Percentiles rank a stretch among this genome's conserved stretches.
Conservation (phyloP, 2,888 invertebrate species). For the Pseudoips prasinana region DNA sequence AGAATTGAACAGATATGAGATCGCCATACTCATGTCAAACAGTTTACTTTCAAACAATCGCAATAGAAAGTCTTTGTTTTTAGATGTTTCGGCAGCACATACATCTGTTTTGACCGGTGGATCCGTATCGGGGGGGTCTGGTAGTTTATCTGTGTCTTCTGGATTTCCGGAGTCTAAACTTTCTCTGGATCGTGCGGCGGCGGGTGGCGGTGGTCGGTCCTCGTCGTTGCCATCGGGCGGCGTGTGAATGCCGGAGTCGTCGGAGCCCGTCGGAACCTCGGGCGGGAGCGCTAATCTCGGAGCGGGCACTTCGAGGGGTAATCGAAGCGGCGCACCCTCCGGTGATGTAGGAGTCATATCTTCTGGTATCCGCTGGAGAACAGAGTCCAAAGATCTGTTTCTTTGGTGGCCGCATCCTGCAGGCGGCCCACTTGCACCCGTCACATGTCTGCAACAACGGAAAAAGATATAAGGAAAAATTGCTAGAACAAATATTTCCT, state of each 20-base stretch:
- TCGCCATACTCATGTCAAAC: constrained; percentile 98
- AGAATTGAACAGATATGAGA: constrained; percentile 98
- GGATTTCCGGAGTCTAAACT: constrained; percentile 87
- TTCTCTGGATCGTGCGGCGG: constrained; percentile 85
- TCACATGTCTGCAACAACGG: constrained; percentile 74
- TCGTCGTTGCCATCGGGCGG: constrained; percentile 71
- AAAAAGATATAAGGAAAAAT: constrained; percentile 32
- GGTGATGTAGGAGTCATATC: constrained; percentile 84
- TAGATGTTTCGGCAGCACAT: constrained; percentile 60
- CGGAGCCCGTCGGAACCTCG: constrained; percentile 84
- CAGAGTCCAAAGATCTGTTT: constrained; percentile 94
- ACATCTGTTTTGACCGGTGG: constrained; percentile 56
- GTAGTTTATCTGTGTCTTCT: constrained; percentile 80
- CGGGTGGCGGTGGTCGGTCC: constrained; percentile 74
- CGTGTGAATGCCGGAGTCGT: constrained; percentile 88
- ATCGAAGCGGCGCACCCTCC: constrained; percentile 67
- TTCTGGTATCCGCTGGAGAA: constrained; percentile 94
- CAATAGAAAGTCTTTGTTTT: constrained; percentile 87
- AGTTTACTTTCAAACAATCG: constrained; percentile 98
- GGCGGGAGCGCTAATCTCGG: constrained; percentile 82
- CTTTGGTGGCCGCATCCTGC: constrained; percentile 88
- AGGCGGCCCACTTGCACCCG: constrained; percentile 69
- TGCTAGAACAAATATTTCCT: constrained; percentile 12
- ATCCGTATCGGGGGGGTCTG: constrained; percentile 66
- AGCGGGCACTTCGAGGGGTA: constrained; percentile 62